Evolutionary conservation across 2,797 vertebrate genomes (phyloP), one percentile per base, ranked within the genome.

Genomic region (Psittacula echo): DNA sequence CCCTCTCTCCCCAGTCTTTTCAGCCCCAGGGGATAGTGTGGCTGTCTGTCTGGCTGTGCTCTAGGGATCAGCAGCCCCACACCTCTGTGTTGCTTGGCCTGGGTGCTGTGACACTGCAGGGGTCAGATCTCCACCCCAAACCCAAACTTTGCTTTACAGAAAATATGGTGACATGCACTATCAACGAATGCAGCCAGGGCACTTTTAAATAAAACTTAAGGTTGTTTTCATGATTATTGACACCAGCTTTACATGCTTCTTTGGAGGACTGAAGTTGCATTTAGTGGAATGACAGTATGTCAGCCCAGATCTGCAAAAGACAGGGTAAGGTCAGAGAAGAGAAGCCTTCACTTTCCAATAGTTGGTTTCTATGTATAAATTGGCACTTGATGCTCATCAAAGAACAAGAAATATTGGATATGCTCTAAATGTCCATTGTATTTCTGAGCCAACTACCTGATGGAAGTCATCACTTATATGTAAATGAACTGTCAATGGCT

Each of bases 381-480:
- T 98, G 97, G 97, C 97, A 97, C 95, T 98, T 97, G 97, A 95
- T 96, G 83, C 97, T 98, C 97, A 97, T 98, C 98, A 98, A 95
- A 97, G 96, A 97, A 87, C 66, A 98, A 98, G 98, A 98, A 98
- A 98, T 98, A 98, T 98, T 98, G 98, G 98, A 98, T 98, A 97
- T 97, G 95, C 96, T 98, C 95, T 98, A 98, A 98, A 97, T 98
- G 98, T 98, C 98, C 98, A 97, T 98, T 98, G 98, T 98, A 97
- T 98, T 98, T 97, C 97, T 97, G 97, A 98, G 98, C 98, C 98
- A 97, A 97, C 97, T 98, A 98, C 98, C 98, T 99, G 98, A 99
- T 99, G 98, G 98, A 99, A 99, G 98, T 98, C 98, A 99, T 99
- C 98, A 98, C 98, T 99, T 99, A 99, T 98, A 97, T 98, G 97